Evolutionary conservation across 2,888 invertebrate species (phyloP), one percentile per base, ranked within the genome.

Genomic region (Azorinus chamasolen): DNA sequence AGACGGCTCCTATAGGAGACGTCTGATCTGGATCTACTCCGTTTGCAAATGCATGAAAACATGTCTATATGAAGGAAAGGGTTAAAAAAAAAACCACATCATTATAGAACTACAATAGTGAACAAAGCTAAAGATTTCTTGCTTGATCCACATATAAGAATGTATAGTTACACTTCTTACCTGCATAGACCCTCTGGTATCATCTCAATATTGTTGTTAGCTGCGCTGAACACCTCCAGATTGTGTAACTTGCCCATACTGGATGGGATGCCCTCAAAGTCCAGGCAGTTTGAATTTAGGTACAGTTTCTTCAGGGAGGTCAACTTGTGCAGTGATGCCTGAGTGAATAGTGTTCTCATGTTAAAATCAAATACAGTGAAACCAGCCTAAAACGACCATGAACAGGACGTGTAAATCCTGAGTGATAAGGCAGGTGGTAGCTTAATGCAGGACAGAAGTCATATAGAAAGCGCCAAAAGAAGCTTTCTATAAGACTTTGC

Each of bases 261-360:
- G 0, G 98, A 97, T 0, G 99, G 99, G 84, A 99, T 98, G 4
- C 99, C 99, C 92, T 99, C 98, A 93, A 99, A 99, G 94, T 98
- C 97, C 82, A 99, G 94, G 89, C 96, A 95, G 93, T 99, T 99
- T 89, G 98, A 97, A 92, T 99, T 99, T n/a, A 99, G 95, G 91
- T 97, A 98, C 1, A 99, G 94, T 77, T 97, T 95, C 80, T 97
- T 95, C 58, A 99, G 94, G 53, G 95, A 95, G 46, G 95, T 94
- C 73, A 99, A 94, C 93, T 98, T 98, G 93, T 98, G 98, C 53
- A 99, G 93, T 0, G 97, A 95, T 4, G 96, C 95, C 88, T 94
- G 90, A 24, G 92, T 84, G 14, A 45, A 45, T 16, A 45, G n/a
- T n/a, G 14, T 45, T 45, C 6, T 45, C n/a, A 18, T 45, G 14